phyloP scores from a whole-genome alignment of 2,888 invertebrate genomes.

The Anoplius nigerrimus region DNA sequence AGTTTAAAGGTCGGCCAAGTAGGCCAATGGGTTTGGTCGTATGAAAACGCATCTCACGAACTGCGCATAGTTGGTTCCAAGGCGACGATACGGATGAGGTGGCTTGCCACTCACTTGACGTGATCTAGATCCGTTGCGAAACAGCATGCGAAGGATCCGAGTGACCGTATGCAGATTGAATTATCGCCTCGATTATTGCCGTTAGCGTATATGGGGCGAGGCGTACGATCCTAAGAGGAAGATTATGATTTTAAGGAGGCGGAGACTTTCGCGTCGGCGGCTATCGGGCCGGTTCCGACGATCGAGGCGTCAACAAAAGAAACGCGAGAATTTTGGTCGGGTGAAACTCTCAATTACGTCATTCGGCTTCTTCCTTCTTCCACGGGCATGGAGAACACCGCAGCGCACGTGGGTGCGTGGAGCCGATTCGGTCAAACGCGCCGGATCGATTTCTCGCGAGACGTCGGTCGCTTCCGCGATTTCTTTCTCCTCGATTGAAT shows the following conservation, averaged over 20 bases:
- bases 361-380: slow-evolving; percentile 14
- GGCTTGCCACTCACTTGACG: slow-evolving; percentile 1
- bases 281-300: too few species aligned
- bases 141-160: too few species aligned
- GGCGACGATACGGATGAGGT: slow-evolving; percentile 7
- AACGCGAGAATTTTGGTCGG: slow-evolving; percentile 21
- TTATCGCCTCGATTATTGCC: too few species aligned
- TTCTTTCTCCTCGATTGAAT: slow-evolving; percentile 30
- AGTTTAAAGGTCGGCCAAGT: slow-evolving; percentile 5
- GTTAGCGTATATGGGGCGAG: too few species aligned
- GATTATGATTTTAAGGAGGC: too few species aligned
- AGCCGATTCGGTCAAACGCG: slow-evolving; percentile 27
- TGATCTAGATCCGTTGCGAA: slow-evolving; percentile 1
- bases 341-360: slow-evolving; percentile 43
- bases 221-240: too few species aligned
- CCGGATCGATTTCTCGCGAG: slow-evolving; percentile 48
- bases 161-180: too few species aligned
- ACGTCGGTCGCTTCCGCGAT: slow-evolving; percentile 34
- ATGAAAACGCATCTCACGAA: neutral
- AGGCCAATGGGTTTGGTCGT: slow-evolving; percentile 4
- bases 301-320: neutral
- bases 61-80: neutral
- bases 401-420: neutral
- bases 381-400: neutral
- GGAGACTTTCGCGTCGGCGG: neutral